These are phyloP conservation scores for Augochlorella aurata DNA, from an alignment of 2,888 invertebrate genomes.

Conservation along the genomic window DNA sequence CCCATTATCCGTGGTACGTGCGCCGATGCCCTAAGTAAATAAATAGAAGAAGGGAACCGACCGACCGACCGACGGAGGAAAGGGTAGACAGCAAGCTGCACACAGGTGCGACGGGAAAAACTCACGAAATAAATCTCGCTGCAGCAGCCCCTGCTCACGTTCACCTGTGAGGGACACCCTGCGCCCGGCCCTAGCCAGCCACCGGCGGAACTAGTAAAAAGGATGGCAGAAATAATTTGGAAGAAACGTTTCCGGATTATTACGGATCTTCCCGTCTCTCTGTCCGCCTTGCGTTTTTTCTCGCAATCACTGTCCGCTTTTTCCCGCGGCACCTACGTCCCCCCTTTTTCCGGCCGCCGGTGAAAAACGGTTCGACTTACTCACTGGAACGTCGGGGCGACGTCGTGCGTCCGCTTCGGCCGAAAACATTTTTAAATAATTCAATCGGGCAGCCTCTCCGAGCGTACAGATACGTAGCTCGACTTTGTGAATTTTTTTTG, in stretches of 20 bases:
- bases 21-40: constrained; percentile 29
- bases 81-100: constrained; percentile 63
- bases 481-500: too few relatives aligned
- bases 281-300: constrained; percentile 33
- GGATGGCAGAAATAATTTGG: constrained; percentile 43
- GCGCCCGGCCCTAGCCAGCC: not conserved
- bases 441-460: not conserved
- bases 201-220: constrained; percentile 44
- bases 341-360: not conserved
- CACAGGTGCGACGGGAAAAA: constrained; percentile 76
- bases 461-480: too few relatives aligned
- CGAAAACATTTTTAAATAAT: not conserved
- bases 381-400: not conserved
- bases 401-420: not conserved
- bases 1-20: constrained; percentile 20
- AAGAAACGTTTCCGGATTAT: constrained; percentile 69
- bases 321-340: not conserved
- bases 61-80: constrained; percentile 9
- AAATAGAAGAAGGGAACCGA: constrained; percentile 24
- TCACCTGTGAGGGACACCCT: constrained; percentile 51
- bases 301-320: constrained; percentile 30
- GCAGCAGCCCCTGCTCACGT: constrained; percentile 35
- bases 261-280: constrained; percentile 55
- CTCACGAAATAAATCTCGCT: constrained; percentile 76
- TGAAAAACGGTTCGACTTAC: constrained; percentile 11